Conservation (phyloP, 2,888 invertebrate genomes). For the Lobophora halterata region DNA sequence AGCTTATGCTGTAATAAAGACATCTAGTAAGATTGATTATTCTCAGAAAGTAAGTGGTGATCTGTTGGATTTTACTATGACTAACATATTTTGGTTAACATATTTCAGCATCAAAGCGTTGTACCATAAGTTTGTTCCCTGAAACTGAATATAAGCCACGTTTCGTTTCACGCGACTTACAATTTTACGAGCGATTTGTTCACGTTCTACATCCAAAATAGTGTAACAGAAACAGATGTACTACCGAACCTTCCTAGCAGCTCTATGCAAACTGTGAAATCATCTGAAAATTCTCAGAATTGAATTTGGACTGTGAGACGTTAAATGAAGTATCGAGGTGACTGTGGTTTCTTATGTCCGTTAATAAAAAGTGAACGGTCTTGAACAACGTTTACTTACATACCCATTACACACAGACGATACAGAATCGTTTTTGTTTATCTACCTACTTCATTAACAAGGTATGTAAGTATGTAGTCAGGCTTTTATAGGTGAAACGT, state of each 20-base stretch:
- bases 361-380: constrained; percentile 6
- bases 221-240: constrained; percentile 21
- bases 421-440: too few relatives aligned
- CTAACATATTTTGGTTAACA: not conserved
- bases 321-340: constrained; percentile 16
- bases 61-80: too few relatives aligned
- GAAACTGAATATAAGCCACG: constrained; percentile 19
- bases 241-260: constrained; percentile 12
- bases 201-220: constrained; percentile 39
- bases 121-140: constrained; percentile 12
- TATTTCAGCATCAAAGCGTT: constrained; percentile 15
- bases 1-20: too few relatives aligned
- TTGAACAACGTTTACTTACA: constrained; percentile 8
- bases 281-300: constrained; percentile 17
- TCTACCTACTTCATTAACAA: too few relatives aligned
- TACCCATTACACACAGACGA: constrained; percentile 7
- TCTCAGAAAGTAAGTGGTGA: too few relatives aligned
- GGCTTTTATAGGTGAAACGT: constrained; percentile 2
- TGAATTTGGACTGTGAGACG: constrained; percentile 8
- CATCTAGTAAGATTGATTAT: too few relatives aligned
- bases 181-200: constrained; percentile 40
- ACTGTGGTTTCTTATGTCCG: constrained; percentile 11
- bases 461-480: not conserved
- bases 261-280: constrained; percentile 17
- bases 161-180: constrained; percentile 26